phyloP scores from a whole-genome alignment of 2,113 vertebrate genomes.

The Platichthys stellatus region DNA sequence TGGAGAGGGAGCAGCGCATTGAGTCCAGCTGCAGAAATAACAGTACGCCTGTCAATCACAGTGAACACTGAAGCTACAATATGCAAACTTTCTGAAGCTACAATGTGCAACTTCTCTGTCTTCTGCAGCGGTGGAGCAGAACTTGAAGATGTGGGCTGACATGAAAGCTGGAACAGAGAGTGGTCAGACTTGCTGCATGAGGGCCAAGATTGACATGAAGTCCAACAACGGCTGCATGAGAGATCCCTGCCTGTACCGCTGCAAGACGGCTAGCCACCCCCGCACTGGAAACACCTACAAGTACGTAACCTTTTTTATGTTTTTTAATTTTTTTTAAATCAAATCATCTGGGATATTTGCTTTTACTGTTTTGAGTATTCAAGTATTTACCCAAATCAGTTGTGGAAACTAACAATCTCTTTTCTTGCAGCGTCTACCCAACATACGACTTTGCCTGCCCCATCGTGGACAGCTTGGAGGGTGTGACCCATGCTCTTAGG shows the following conservation, averaged over 20 bases:
- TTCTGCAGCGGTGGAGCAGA: slow-evolving; percentile 90
- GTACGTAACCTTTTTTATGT: slow-evolving; percentile 68
- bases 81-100: neutral
- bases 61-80: neutral
- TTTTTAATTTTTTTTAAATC: neutral
- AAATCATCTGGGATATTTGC: neutral
- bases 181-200: slow-evolving; percentile 94
- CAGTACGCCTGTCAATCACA: slow-evolving; percentile 74
- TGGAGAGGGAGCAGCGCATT: slow-evolving; percentile 91
- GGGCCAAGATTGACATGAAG: slow-evolving; percentile 98
- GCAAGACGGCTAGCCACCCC: slow-evolving; percentile 94
- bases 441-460: slow-evolving; percentile 98
- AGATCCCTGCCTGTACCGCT: slow-evolving; percentile 96
- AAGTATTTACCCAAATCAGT: neutral
- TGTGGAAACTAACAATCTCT: neutral
- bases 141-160: slow-evolving; percentile 94
- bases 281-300: slow-evolving; percentile 91
- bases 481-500: slow-evolving; percentile 94
- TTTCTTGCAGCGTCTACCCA: slow-evolving; percentile 88
- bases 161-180: slow-evolving; percentile 92
- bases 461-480: slow-evolving; percentile 97
- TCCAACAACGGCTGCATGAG: slow-evolving; percentile 99
- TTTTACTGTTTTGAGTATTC: neutral
- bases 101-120: neutral
- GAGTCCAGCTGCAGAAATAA: slow-evolving; percentile 92